Percentiles rank a stretch among this genome's conserved stretches.
These are phyloP conservation scores for Eira barbara DNA, from an alignment of 2,113 vertebrate genomes.

Conservation along the genomic window DNA sequence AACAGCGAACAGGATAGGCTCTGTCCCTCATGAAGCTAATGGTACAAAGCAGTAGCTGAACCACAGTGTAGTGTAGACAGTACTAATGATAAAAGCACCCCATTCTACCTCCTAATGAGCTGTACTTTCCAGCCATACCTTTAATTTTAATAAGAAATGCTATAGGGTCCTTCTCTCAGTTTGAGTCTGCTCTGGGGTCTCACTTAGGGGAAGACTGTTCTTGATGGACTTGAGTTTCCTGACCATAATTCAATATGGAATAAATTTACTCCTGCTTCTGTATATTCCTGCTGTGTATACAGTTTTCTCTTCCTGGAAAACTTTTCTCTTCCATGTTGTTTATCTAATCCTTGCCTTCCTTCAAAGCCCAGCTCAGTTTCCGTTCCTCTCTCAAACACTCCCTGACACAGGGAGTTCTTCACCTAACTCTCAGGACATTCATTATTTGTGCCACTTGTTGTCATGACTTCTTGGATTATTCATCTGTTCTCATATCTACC, in stretches of 20 bases:
- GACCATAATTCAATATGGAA: not conserved
- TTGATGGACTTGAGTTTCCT: not conserved
- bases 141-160: not conserved
- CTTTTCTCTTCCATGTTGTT: not conserved
- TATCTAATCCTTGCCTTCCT: slow-evolving; percentile 2
- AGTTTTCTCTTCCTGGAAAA: not conserved
- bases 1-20: not conserved
- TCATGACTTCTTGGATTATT: not conserved
- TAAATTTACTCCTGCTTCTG: not conserved
- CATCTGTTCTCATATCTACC: not conserved
- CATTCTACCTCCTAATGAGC: not conserved
- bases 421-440: not conserved
- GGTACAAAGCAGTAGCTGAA: not conserved
- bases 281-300: not conserved
- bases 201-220: not conserved
- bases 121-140: not conserved
- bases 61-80: not conserved
- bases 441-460: not conserved
- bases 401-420: not conserved
- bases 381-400: not conserved
- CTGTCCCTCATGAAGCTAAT: not conserved
- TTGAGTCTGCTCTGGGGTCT: not conserved
- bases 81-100: not conserved
- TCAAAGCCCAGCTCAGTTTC: not conserved
- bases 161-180: not conserved